These are phyloP conservation scores for Lasiurus cinereus DNA, from an alignment of 2,113 vertebrate species.

Conservation along the genomic window DNA sequence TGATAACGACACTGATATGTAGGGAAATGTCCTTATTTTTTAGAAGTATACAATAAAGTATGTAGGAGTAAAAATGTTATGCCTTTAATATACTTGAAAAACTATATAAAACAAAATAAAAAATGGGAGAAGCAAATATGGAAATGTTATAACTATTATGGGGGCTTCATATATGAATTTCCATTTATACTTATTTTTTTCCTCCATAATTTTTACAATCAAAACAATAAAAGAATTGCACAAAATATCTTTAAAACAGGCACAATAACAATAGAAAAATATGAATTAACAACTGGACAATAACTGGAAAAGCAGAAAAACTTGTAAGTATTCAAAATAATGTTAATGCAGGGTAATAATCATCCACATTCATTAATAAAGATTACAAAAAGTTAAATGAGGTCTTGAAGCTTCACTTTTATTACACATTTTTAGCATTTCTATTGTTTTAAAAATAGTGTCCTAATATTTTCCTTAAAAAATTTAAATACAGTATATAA, in stretches of 20 bases:
- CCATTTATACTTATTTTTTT: neutral
- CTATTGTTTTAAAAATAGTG: slow-evolving; percentile 46
- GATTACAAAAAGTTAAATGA: slow-evolving; percentile 30
- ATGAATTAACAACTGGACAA: neutral
- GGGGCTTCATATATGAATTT: neutral
- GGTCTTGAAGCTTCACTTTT: neutral
- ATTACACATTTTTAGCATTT: slow-evolving; percentile 4
- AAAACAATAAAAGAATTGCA: neutral
- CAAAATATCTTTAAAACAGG: neutral
- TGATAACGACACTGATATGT: neutral
- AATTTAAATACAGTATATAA: slow-evolving; percentile 6
- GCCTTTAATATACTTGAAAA: slow-evolving; percentile 59
- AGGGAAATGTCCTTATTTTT: slow-evolving; percentile 33
- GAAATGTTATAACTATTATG: slow-evolving; percentile 4
- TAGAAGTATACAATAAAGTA: slow-evolving; percentile 1
- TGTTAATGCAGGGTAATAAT: neutral
- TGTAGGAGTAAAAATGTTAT: slow-evolving; percentile 35
- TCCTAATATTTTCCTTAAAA: slow-evolving; percentile 51
- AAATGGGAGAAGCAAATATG: slow-evolving; percentile 13
- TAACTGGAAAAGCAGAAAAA: slow-evolving; percentile 18
- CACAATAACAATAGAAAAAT: neutral
- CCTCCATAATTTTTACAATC: neutral
- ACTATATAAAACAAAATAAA: slow-evolving; percentile 21
- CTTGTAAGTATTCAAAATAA: neutral
- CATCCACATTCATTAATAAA: neutral